Base-by-base conservation (phyloP, 1,140 invertebrate species). In the Aphidius gifuensis region DNA sequence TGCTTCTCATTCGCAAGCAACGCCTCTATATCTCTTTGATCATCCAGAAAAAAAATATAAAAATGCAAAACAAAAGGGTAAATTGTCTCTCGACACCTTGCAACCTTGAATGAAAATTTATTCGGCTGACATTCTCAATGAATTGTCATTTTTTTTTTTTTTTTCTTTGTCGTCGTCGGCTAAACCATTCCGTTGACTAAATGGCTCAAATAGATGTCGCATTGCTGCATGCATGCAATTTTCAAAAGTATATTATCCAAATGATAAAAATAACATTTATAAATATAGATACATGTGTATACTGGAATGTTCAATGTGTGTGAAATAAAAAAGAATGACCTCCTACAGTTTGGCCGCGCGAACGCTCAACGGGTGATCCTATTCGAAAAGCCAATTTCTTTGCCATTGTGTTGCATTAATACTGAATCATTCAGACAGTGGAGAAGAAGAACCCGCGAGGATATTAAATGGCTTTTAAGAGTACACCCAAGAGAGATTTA, bases 391-490 rank as follows among this genome's bases (percentile, higher is more conserved):
- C 63, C 71, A 75, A 77, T 77, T 76, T 71, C 69, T 72, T 66
- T 40, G 65, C 66, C 61, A 78, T 78, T 80, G 73, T 80, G 61
- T 65, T 78, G 62, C 64, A 70, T 75, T 72, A 75, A 71, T 76
- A 78, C 73, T 71, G 69, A 73, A 77, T 78, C 75, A 76, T 74
- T 66, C 69, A 54, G 66, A 40, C 60, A n/a, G 44, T 67, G 61
- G 53, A 64, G 62, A 59, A 32, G 45, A 48, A 56, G 58, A 66
- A 39, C 64, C 48, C 60, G 44, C 42, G 59, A 32, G 47, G 70
- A 70, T 69, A 69, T 77, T 77, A 74, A 78, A 78, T 73, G 73
- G 72, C 69, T 70, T 73, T 75, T 70, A 71, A 71, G 64, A 45
- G 51, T 64, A 64, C 9, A 56, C 5, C 8, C n/a, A n/a, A 43